Evolutionary conservation across 2,113 vertebrate species (phyloP), one percentile per base, ranked within the genome.

Genomic region (Alosa alosa): DNA sequence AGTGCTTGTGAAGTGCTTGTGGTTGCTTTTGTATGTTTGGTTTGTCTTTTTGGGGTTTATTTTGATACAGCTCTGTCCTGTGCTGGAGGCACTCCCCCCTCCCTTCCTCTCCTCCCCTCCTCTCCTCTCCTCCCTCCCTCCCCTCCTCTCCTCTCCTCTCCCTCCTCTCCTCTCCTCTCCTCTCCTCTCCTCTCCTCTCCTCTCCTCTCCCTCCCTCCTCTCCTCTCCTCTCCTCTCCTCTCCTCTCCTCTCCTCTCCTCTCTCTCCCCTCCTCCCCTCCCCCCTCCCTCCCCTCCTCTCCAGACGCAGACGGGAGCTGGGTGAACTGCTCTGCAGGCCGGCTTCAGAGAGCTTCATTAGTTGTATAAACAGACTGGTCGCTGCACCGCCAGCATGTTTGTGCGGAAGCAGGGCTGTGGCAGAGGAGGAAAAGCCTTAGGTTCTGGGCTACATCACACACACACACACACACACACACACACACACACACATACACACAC

Each of bases 391-490:
- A 25, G 25, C 25, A 68, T 68, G 64, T 68, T 31, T 68, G 64
- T 68, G 64, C 25, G 64, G 64, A 68, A 68, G 25, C 8, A 31
- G 25, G 64, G 64, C n/a, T 68, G 64, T 68, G 64, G 64, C 64
- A 68, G n/a, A 68, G 64, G 64, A 68, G 64, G 64, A 68, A 68
- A 68, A 68, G n/a, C 64, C 64, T 68, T 68, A 68, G 64, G 64
- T 68, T 68, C 64, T 68, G 64, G 64, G 64, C 64, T 68, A 68
- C 64, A 68, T 68, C 64, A 68, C 1, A 25, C n/a, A 25, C 64
- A 25, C 64, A 31, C 25, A 68, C 64, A 31, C 64, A 68, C 64
- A 68, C 64, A 25, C 64, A 68, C 64, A 64, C 60, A 25, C 6
- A 64, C 22, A 31, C n/a, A 68, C 9, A 64, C 60, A 25, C 6